Evolutionary conservation across 2,113 vertebrate species (phyloP).

Genomic region (Aleadryas rufinucha): DNA sequence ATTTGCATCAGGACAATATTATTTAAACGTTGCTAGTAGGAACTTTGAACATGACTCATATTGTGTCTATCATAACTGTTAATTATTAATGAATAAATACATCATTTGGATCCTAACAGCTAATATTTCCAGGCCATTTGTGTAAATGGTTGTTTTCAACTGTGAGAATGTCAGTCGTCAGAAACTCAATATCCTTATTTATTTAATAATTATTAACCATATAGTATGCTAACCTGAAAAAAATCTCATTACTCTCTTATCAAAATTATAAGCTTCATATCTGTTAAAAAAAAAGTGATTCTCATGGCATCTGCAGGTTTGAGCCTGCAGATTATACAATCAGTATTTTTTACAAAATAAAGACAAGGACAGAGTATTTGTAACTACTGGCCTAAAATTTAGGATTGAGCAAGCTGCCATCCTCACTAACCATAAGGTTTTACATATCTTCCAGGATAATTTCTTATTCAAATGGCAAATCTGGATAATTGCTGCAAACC

Average conservation of each 20-base stretch:
- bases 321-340: background rate
- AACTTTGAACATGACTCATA: background rate
- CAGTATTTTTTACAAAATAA: background rate
- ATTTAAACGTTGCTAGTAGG: background rate
- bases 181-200: background rate
- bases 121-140: conserved; percentile 22
- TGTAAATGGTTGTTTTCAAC: conserved; percentile 19
- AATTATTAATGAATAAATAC: conserved; percentile 45
- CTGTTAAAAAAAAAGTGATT: background rate
- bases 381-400: background rate
- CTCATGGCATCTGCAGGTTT: background rate
- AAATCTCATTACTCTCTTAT: background rate
- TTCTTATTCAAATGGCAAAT: background rate
- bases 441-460: background rate
- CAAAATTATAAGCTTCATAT: background rate
- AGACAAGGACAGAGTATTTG: background rate
- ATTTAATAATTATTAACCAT: background rate
- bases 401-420: background rate
- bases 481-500: background rate
- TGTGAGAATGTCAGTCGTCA: background rate
- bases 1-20: background rate
- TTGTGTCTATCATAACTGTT: background rate
- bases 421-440: background rate
- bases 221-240: background rate
- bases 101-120: background rate